Base-by-base conservation (phyloP, 2,113 vertebrate genomes). In the Channa maculata region DNA sequence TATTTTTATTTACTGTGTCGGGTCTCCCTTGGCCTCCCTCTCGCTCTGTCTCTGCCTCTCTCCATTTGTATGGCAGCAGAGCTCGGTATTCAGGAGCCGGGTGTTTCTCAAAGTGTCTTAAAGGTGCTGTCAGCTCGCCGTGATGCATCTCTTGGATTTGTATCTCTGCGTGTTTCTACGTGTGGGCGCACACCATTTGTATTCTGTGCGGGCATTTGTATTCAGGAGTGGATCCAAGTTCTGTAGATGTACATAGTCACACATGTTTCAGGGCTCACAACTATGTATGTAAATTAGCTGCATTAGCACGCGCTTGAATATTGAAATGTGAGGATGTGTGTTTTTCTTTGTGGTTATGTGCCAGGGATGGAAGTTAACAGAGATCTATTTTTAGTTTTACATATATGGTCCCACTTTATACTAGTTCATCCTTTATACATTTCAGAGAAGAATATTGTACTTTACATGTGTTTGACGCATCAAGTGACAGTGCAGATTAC, bases 1-100 rank as follows among this genome's bases (percentile, higher is more conserved):
- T 92, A 73, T 87, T 91, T 91, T 94, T 93, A 94, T 94, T 94
- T 94, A 93, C 88, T 83, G 88, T 85, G 65, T 90, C 78, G 87
- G 85, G 83, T 87, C 88, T 89, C 80, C 76, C 76, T 79, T 43
- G 80, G 77, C 87, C 88, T 77, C 85, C 49, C 85, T 46, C 82
- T 73, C 79, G 68, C 86, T 87, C 91, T 58, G 79, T 83, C 84
- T 89, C 87, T 85, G 75, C 80, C 89, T 86, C 80, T 71, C 78
- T 74, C 81, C 90, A 89, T 91, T 90, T 90, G 83, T 83, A 75
- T 75, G 62, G 73, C 13, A 34, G 68, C 15, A 10, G 53, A 24
- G 67, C 73, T 82, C 65, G 62, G 67, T n/a, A 54, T 87, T 89
- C 84, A 70, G 88, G 44, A 61, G 73, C 69, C 66, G 70, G 73